Evolutionary conservation across 2,888 invertebrate species (phyloP).

Genomic region (Drosophila lutescens): DNA sequence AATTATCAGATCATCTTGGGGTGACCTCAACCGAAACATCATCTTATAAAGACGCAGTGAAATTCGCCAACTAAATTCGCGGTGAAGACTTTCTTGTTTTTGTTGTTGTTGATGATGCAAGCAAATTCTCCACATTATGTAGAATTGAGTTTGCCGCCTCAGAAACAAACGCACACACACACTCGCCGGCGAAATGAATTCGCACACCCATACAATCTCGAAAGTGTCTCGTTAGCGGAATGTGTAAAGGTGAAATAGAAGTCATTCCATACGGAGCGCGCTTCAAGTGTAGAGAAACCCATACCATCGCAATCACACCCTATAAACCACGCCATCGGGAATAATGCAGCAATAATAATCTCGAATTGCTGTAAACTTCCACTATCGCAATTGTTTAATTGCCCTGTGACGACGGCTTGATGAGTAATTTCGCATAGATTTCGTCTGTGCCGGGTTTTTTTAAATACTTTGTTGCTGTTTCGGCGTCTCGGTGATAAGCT

Average conservation of each 20-base stretch:
- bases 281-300: conserved; percentile 11
- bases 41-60: background rate
- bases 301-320: conserved; percentile 18
- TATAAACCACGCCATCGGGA: conserved; percentile 54
- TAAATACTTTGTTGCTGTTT: conserved; percentile 2
- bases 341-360: conserved; percentile 60
- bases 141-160: conserved; percentile 22
- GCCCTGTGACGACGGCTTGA: conserved; percentile 13
- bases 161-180: conserved; percentile 10
- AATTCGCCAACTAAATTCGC: conserved; percentile 6
- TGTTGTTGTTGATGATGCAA: conserved; percentile 58
- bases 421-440: conserved; percentile 30
- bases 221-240: conserved; percentile 40
- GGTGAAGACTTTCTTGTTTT: conserved; percentile 8
- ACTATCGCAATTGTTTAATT: conserved; percentile 41
- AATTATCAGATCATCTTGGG: conserved; percentile 4
- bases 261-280: conserved; percentile 63
- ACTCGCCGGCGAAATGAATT: conserved; percentile 17
- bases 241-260: conserved; percentile 78
- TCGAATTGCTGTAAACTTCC: conserved; percentile 39
- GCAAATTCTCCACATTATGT: conserved; percentile 48
- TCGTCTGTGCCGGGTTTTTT: conserved; percentile 9
- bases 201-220: conserved; percentile 23
- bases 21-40: conserved; percentile 9
- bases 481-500: conserved; percentile 6